Conservation (phyloP, 2,797 vertebrate species). For the Coregonus ussuriensis region DNA sequence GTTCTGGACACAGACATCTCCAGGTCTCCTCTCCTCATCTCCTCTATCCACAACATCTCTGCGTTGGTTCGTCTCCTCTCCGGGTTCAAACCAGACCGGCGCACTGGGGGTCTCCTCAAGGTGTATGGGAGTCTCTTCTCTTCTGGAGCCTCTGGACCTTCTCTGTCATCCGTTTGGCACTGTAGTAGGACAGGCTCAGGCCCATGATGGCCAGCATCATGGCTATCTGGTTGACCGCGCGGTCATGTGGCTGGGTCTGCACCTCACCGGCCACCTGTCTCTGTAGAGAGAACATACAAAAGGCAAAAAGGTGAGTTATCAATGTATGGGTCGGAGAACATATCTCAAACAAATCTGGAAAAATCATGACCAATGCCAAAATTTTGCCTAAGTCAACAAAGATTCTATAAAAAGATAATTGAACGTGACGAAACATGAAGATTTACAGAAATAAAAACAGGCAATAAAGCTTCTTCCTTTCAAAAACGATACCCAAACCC, state of each 20-base stretch:
- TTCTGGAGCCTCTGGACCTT: conserved; percentile 54
- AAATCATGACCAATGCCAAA: background rate
- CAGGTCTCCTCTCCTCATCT: background rate
- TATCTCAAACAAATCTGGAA: background rate
- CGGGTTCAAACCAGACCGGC: background rate
- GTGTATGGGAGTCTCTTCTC: background rate
- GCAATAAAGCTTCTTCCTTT: background rate
- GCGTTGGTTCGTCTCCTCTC: conserved; percentile 41
- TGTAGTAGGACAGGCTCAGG: conserved; percentile 90
- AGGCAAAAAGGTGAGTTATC: background rate
- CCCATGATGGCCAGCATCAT: conserved; percentile 90
- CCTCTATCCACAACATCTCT: conserved; percentile 1
- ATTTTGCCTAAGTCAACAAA: background rate
- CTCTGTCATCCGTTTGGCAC: conserved; percentile 85
- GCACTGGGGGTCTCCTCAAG: conserved; percentile 47
- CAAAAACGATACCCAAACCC: background rate
- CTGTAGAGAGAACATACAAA: conserved; percentile 60
- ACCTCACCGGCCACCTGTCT: conserved; percentile 88
- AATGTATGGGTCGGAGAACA: background rate
- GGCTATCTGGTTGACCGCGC: conserved; percentile 84
- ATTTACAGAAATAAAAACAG: background rate
- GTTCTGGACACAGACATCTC: conserved; percentile 17
- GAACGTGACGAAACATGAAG: background rate
- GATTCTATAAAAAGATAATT: background rate
- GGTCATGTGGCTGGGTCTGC: conserved; percentile 79